Evolutionary conservation across 2,113 vertebrate species (phyloP), one percentile per base, ranked within the genome.

Genomic region (Crypturellus undulatus): DNA sequence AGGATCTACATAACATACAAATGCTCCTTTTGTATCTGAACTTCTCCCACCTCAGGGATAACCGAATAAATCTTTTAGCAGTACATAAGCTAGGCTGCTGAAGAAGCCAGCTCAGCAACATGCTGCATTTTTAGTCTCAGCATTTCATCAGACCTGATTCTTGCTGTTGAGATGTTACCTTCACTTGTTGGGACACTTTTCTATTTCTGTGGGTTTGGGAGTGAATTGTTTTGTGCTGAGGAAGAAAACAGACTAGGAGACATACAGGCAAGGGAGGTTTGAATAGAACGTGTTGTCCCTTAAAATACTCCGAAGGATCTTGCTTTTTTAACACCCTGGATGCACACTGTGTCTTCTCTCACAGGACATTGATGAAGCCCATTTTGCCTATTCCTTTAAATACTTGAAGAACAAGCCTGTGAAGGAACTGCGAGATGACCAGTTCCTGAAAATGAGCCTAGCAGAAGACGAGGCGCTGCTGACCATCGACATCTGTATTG

Each of bases 321-420:
- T 42, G 85, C 72, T 86, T 86, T 19, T 3, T 71, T 42, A 71
- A 15, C 59, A 7, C 38, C 7, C 38, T 91, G 34, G 10, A 2
- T 72, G 80, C 20, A 7, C 70, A 24, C 58, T 71, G 32, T 82
- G 21, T 90, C 51, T 76, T 5, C 43, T 60, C 60, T 47, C 43
- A 84, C 90, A 99, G 99, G 99, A 99, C 90, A 85, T 99, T 59
- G 99, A 99, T 69, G 99, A 99, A 93, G 99, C 99, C 88, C 99
- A 99, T 94, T 99, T 98, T 28, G 99, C 99, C 40, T 99, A 99
- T 94, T 99, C 99, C 59, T 99, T 99, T 97, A 99, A 99, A 94
- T 99, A 99, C 93, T 97, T 99, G 69, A 99, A 99, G 96, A 99
- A 99, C 95, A 99, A 99, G 90, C 98, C 99, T 40, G 99, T 99